These are phyloP conservation scores for Podargus strigoides DNA, from an alignment of 2,797 vertebrate species.

Conservation along the genomic window DNA sequence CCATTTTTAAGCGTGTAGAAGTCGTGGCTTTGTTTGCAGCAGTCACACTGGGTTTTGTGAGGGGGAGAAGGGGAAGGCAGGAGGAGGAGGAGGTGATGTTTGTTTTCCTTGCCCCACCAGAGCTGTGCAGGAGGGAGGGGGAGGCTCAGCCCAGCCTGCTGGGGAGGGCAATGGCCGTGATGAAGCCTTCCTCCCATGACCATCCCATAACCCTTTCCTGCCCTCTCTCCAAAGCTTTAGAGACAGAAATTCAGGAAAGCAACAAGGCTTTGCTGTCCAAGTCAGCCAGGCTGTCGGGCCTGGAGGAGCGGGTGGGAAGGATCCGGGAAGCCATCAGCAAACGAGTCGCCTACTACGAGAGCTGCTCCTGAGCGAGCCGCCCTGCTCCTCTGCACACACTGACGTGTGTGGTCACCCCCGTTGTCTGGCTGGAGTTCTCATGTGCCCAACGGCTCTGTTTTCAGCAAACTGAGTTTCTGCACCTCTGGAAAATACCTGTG, in stretches of 20 bases:
- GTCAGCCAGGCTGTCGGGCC: constrained; percentile 67
- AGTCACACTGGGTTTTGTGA: rapidly evolving
- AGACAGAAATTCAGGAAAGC: constrained; percentile 74
- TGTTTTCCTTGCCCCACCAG: neutral
- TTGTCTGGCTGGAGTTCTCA: neutral
- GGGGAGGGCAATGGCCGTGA: neutral
- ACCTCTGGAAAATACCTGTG: neutral
- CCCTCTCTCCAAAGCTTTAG: constrained; percentile 76
- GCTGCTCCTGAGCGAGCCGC: constrained; percentile 70
- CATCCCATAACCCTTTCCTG: neutral
- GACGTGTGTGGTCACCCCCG: neutral
- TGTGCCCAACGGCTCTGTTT: neutral
- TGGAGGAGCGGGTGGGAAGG: constrained; percentile 74
- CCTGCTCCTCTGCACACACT: neutral
- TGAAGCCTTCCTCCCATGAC: neutral
- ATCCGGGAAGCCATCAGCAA: constrained; percentile 76
- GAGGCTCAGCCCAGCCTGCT: neutral
- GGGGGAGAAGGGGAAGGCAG: neutral
- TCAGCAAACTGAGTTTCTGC: neutral
- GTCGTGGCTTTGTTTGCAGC: neutral
- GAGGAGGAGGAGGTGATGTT: neutral
- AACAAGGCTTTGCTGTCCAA: constrained; percentile 75
- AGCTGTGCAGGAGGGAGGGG: neutral
- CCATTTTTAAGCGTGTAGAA: neutral
- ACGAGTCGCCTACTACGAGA: constrained; percentile 61